Base-by-base conservation (phyloP, 1,140 invertebrate genomes). In the Kradibia gibbosae region DNA sequence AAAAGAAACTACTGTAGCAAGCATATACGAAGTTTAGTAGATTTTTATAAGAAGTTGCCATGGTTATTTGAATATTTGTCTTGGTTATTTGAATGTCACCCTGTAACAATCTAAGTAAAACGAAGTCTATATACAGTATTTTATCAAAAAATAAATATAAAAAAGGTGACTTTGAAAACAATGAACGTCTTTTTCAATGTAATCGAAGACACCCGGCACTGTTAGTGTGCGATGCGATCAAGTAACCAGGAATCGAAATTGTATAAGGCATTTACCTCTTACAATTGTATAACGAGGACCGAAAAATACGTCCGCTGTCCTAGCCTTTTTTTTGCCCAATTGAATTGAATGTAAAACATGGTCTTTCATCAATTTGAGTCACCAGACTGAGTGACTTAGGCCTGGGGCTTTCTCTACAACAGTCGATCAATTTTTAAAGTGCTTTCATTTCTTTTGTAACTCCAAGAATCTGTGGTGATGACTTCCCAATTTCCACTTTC, bases 291-390 rank as follows among this genome's bases (percentile, higher is more conserved):
- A 80, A 80, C 70, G 78, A 80, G 78, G 53, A 36, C n/a, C 28
- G 36, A 45, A 28, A 34, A 53, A 70, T 78, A 25, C 75, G 57
- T 34, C 25, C 74, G 31, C 20, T 76, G 31, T 39, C 53, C 28
- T 34, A 8, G 55, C 57, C 28, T 34, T 73, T 82, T n/a, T 76
- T 77, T 60, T 78, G 80, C 67, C 80, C 81, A 82, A 82, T 82
- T 82, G 81, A 82, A 82, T 82, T 82, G 81, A 82, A 91, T 91
- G 90, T 91, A 91, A 91, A 91, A 91, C 90, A 91, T 86, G 89
- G 89, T 88, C 86, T 90, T 90, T 90, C 89, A 91, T 91, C 90
- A 91, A 91, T 91, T 89, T 89, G 87, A 89, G 87, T 88, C 86
- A 88, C 88, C 87, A 88, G 87, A 83, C 89, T 89, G 89, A 90